Base-by-base conservation (phyloP, 2,797 vertebrate species). In the Threskiornis aethiopicus region DNA sequence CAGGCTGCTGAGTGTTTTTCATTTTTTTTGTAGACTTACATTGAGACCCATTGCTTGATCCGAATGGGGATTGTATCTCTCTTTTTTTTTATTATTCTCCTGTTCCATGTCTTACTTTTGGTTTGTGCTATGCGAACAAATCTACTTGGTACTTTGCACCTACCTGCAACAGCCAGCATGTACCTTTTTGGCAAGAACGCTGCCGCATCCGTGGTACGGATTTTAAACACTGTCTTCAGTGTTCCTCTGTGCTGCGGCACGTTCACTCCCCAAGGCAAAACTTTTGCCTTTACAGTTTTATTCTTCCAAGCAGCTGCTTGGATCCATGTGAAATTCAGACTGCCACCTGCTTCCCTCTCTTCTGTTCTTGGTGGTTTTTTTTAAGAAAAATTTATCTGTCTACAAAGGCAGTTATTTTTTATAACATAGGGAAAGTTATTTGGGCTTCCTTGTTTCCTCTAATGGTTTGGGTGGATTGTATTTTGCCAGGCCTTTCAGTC, bases 251-350 rank as follows among this genome's bases (percentile, higher is more conserved):
- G 62, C 16, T 46, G 37, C 9, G 6, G 44, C 31, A 4, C 4
- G 4, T 64, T 85, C 49, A 35, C 13, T 91, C 59, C 78, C 39
- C 46, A 81, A 66, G 52, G 87, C 57, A 94, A 62, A 90, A 46
- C n/a, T 81, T 93, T 51, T n/a, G 22, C 52, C 41, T 54, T 57
- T 58, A 75, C 26, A 59, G 46, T 76, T 83, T 88, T 77, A 70
- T 69, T 87, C 51, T 89, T 82, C 62, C 37, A 70, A 89, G 84
- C 66, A 92, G 54, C 64, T 89, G 78, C 66, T 84, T 66, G 31
- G 31, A 84, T 77, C 31, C 28, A 4, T 29, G 20, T 85, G 82
- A 94, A 87, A 73, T 90, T 80, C 51, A 76, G 54, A 51, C 20
- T 78, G n/a, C 31, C 61, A 89, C 64, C 67, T 84, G 71, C 78